These are phyloP conservation scores for Drosophila micromelanica DNA, from an alignment of 1,140 invertebrate genomes.

Conservation along the genomic window DNA sequence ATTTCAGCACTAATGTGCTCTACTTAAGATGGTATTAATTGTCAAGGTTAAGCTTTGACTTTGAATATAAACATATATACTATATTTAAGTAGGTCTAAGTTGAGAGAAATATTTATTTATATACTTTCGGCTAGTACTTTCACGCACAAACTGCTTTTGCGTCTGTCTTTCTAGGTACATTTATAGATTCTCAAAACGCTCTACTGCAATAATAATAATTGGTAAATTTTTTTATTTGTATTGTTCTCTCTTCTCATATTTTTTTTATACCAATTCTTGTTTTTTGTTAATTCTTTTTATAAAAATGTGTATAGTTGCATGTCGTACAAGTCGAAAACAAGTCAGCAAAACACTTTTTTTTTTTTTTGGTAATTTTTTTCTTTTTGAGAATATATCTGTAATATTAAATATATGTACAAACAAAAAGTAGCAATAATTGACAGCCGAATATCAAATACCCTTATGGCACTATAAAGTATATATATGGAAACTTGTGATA, in stretches of 20 bases:
- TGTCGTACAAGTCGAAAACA: slow-evolving; percentile 68
- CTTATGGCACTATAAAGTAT: neutral
- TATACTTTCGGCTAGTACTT: slow-evolving; percentile 18
- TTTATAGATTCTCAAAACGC: slow-evolving; percentile 47
- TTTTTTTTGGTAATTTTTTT: neutral
- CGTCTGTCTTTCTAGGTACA: slow-evolving; percentile 14
- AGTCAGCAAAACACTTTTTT: slow-evolving; percentile 61
- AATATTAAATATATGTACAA: too few relatives aligned
- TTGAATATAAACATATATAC: neutral
- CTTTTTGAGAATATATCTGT: neutral
- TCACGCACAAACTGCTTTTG: slow-evolving; percentile 39
- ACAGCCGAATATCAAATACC: neutral
- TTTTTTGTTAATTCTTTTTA: slow-evolving; percentile 26
- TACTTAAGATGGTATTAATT: too few relatives aligned
- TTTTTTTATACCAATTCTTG: slow-evolving; percentile 4
- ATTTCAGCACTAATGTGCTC: too few relatives aligned
- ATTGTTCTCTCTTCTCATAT: slow-evolving; percentile 14
- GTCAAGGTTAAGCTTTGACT: slow-evolving; percentile 6
- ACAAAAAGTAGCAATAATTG: too few relatives aligned
- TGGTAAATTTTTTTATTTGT: slow-evolving; percentile 2
- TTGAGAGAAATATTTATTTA: neutral
- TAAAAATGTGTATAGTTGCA: slow-evolving; percentile 73
- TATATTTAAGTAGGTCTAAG: neutral
- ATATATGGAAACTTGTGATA: too few relatives aligned
- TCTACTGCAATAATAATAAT: neutral